A percentile compares a stretch with the other conserved stretches of the same genome.
These are phyloP conservation scores for Campopleginae sp. DNA, from an alignment of 2,888 invertebrate genomes.

Conservation along the genomic window DNA sequence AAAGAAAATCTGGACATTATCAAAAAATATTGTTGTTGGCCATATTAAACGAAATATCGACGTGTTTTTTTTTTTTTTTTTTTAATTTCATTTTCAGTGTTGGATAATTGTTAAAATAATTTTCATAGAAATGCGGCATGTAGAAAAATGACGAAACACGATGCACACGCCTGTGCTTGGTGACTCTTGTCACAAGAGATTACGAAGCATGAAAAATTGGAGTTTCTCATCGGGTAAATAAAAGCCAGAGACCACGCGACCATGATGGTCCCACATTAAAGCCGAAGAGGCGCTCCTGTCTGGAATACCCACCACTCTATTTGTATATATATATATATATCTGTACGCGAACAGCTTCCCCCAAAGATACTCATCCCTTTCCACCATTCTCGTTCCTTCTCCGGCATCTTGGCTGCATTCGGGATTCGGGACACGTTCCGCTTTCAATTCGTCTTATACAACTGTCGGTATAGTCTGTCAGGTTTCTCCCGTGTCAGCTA, in stretches of 20 bases:
- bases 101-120: neutral
- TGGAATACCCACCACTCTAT: slow-evolving; percentile 40
- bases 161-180: neutral
- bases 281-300: slow-evolving; percentile 48
- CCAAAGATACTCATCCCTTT: slow-evolving; percentile 59
- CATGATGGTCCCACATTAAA: slow-evolving; percentile 40
- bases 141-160: neutral
- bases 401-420: slow-evolving; percentile 59
- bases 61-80: no score
- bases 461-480: slow-evolving; percentile 71
- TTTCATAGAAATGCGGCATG: neutral
- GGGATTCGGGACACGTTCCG: slow-evolving; percentile 70
- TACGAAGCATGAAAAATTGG: slow-evolving; percentile 24
- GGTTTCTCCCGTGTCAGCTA: slow-evolving; percentile 69
- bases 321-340: slow-evolving; percentile 14
- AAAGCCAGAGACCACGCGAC: slow-evolving; percentile 38
- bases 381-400: slow-evolving; percentile 46
- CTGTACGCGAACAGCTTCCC: slow-evolving; percentile 42
- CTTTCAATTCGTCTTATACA: slow-evolving; percentile 72
- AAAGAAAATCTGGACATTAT: no score
- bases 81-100: no score
- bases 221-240: slow-evolving; percentile 5
- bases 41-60: no score
- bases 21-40: no score
- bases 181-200: neutral